Evolutionary conservation across 2,888 invertebrate species (phyloP).

Genomic region (Habrosyne pyritoides): DNA sequence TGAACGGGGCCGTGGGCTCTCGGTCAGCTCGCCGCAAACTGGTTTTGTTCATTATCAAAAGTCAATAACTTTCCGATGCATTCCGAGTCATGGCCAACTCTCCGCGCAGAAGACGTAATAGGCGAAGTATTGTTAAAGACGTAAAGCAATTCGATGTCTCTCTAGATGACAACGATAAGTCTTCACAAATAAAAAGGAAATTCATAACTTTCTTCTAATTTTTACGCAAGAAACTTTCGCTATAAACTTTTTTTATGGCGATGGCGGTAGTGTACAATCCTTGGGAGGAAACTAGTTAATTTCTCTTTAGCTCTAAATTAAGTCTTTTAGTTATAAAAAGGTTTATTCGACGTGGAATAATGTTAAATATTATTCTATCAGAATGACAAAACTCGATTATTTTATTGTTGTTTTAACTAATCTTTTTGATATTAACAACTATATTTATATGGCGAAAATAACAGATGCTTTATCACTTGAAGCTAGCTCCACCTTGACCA

Average conservation of each 20-base stretch:
- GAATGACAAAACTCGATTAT: too few relatives aligned
- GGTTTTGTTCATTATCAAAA: slow-evolving; percentile 81
- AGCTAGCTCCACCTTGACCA: background rate
- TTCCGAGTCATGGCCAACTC: slow-evolving; percentile 77
- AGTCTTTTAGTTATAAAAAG: slow-evolving; percentile 26
- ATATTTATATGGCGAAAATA: background rate
- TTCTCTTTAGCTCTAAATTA: slow-evolving; percentile 22
- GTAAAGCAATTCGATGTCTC: slow-evolving; percentile 25
- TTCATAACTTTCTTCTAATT: slow-evolving; percentile 48
- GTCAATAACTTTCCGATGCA: slow-evolving; percentile 83
- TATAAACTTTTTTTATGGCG: slow-evolving; percentile 15
- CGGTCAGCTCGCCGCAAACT: slow-evolving; percentile 78
- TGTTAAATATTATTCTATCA: background rate
- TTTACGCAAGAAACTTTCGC: slow-evolving; percentile 52
- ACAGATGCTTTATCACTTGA: background rate
- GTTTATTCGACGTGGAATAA: slow-evolving; percentile 17
- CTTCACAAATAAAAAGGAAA: slow-evolving; percentile 37
- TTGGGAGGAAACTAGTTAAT: slow-evolving; percentile 24
- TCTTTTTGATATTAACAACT: too few relatives aligned
- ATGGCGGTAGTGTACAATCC: slow-evolving; percentile 16
- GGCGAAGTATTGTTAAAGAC: slow-evolving; percentile 34
- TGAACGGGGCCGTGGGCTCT: slow-evolving; percentile 76
- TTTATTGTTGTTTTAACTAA: too few relatives aligned
- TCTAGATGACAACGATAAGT: slow-evolving; percentile 40
- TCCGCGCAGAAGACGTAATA: slow-evolving; percentile 62